A percentile compares a stretch with the other conserved stretches of the same genome.
Conservation (phyloP, 35 echinoderm and acorn worm species). For the Anneissia japonica region DNA sequence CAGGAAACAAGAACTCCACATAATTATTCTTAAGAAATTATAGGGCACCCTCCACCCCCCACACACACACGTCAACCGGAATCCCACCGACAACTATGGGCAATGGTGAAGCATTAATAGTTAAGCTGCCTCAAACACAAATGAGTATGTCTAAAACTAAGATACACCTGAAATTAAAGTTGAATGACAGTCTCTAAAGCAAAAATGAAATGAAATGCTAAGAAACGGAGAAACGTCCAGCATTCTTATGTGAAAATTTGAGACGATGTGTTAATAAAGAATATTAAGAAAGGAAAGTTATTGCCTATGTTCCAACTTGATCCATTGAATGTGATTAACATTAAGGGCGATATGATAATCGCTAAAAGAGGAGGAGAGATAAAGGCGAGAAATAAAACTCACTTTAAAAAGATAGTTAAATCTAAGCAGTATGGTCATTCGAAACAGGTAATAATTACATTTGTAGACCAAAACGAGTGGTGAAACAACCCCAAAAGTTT, state of each 20-base stretch:
- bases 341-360: too few relatives aligned
- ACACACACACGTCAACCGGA: background rate
- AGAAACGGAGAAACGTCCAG: background rate
- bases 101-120: background rate
- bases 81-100: background rate
- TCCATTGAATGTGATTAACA: too few relatives aligned
- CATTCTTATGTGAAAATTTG: background rate
- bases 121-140: background rate
- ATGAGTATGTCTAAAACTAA: background rate
- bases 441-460: too few relatives aligned
- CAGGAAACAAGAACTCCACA: background rate
- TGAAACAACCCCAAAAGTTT: too few relatives aligned
- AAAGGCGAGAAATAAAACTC: too few relatives aligned
- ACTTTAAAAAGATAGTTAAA: too few relatives aligned
- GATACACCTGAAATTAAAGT: background rate
- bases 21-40: background rate
- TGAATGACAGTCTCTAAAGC: background rate
- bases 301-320: background rate
- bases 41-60: constrained; percentile 4
- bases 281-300: background rate
- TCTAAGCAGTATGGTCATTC: too few relatives aligned
- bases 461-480: too few relatives aligned
- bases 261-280: background rate
- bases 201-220: background rate
- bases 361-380: too few relatives aligned